phyloP scores from a whole-genome alignment of 2,888 invertebrate genomes.

The Drepanosiphum platanoidis region DNA sequence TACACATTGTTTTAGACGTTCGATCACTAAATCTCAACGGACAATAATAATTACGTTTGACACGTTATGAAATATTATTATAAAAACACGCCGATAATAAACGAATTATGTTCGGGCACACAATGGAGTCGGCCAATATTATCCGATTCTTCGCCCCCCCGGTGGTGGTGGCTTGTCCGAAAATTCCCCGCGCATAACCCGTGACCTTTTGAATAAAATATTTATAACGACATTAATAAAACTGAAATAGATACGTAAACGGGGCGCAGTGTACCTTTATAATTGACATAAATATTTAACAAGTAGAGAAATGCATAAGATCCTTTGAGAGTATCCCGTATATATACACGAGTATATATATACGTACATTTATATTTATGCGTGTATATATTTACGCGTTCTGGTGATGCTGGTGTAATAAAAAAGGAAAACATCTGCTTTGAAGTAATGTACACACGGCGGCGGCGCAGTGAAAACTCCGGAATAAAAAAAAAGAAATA shows the following conservation, averaged over 20 bases:
- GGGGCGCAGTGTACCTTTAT: neutral
- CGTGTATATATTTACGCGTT: neutral
- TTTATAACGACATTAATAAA: neutral
- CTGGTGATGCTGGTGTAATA: neutral
- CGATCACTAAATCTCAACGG: too few species aligned
- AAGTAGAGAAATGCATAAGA: neutral
- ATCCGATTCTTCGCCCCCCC: too few species aligned
- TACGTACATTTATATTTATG: neutral
- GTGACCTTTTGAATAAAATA: neutral
- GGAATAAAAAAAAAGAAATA: constrained; percentile 10
- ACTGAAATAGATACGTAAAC: neutral
- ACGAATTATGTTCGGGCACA: too few species aligned
- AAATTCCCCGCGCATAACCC: neutral
- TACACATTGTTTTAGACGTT: too few species aligned
- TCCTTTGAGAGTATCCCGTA: constrained; percentile 8
- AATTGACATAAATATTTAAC: constrained; percentile 18
- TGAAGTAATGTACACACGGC: constrained; percentile 21
- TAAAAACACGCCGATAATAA: too few species aligned
- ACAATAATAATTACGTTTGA: too few species aligned
- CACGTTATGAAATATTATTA: too few species aligned
- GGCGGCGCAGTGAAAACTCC: neutral
- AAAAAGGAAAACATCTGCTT: constrained; percentile 31
- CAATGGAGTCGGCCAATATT: too few species aligned
- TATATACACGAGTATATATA: neutral
- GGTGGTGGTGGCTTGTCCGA: neutral